phyloP scores from a whole-genome alignment of 2,888 invertebrate species.

The Choristoneura rosaceana region DNA sequence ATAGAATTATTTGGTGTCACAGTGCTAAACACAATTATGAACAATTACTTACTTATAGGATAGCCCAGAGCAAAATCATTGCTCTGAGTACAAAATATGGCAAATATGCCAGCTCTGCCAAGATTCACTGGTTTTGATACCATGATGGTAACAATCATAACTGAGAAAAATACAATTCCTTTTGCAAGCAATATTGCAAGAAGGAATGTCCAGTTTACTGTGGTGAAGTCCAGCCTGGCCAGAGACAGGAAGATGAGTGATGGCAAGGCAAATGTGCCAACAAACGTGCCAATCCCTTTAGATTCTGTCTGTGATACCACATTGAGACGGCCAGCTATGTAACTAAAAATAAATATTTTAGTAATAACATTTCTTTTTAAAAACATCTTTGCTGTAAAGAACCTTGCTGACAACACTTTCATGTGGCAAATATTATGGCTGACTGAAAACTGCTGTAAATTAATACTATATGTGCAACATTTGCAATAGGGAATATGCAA shows the following conservation, averaged over 20 bases:
- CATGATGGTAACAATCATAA: conserved; percentile 91
- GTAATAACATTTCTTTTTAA: neutral
- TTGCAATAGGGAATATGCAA: neutral
- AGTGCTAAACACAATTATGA: neutral
- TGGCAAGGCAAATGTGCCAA: conserved; percentile 96
- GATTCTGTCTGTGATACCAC: conserved; percentile 93
- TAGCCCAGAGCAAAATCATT: conserved; percentile 99
- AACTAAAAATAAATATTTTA: conserved; percentile 83
- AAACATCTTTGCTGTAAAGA: neutral
- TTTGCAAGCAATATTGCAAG: conserved; percentile 94
- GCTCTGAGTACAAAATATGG: conserved; percentile 98
- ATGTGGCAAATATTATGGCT: too few species aligned
- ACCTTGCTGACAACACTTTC: neutral
- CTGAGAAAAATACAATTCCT: conserved; percentile 92
- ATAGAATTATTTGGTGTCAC: neutral
- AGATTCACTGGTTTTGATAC: conserved; percentile 92
- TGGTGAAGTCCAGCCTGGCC: conserved; percentile 92
- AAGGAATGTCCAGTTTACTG: conserved; percentile 97
- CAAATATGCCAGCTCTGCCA: conserved; percentile 95
- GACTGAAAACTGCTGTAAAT: neutral
- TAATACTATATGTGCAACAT: neutral
- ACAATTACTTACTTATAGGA: conserved; percentile 91
- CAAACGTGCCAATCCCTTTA: conserved; percentile 96
- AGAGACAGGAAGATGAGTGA: conserved; percentile 96
- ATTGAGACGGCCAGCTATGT: conserved; percentile 93